phyloP scores from a whole-genome alignment of 2,797 vertebrate species.

The Ctenopoma kingsleyae region DNA sequence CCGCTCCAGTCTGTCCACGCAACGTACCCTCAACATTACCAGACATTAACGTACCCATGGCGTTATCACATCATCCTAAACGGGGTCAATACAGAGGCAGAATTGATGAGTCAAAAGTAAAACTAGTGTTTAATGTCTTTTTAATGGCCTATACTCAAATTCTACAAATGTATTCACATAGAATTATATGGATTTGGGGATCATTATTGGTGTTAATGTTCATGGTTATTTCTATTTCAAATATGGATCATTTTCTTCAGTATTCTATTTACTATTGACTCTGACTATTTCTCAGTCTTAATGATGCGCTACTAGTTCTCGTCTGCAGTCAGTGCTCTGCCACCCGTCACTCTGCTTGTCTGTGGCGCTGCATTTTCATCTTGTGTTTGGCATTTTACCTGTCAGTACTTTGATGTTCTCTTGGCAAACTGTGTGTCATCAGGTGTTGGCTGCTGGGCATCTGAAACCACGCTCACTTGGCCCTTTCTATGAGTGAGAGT shows the following conservation, averaged over 20 bases:
- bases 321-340: slow-evolving; percentile 75
- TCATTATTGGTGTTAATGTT: slow-evolving; percentile 31
- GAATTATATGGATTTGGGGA: slow-evolving; percentile 32
- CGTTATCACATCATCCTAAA: slow-evolving; percentile 69
- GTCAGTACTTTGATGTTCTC: slow-evolving; percentile 79
- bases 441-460: slow-evolving; percentile 79
- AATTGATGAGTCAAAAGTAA: slow-evolving; percentile 81
- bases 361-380: slow-evolving; percentile 83
- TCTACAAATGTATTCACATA: slow-evolving; percentile 13
- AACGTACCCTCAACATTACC: slow-evolving; percentile 71
- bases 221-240: slow-evolving; percentile 38
- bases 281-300: slow-evolving; percentile 68
- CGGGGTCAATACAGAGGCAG: slow-evolving; percentile 61
- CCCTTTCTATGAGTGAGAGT: slow-evolving; percentile 57
- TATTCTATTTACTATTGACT: slow-evolving; percentile 79
- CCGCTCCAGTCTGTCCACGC: slow-evolving; percentile 77
- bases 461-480: slow-evolving; percentile 67
- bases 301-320: slow-evolving; percentile 65
- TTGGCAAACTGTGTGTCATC: slow-evolving; percentile 82
- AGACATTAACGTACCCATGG: slow-evolving; percentile 74
- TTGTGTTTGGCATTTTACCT: slow-evolving; percentile 82
- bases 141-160: slow-evolving; percentile 33
- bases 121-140: slow-evolving; percentile 43
- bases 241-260: slow-evolving; percentile 34
- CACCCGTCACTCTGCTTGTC: slow-evolving; percentile 83